Conservation (phyloP, 2,888 invertebrate genomes). For the Imbricaverruca yamaguchii region DNA sequence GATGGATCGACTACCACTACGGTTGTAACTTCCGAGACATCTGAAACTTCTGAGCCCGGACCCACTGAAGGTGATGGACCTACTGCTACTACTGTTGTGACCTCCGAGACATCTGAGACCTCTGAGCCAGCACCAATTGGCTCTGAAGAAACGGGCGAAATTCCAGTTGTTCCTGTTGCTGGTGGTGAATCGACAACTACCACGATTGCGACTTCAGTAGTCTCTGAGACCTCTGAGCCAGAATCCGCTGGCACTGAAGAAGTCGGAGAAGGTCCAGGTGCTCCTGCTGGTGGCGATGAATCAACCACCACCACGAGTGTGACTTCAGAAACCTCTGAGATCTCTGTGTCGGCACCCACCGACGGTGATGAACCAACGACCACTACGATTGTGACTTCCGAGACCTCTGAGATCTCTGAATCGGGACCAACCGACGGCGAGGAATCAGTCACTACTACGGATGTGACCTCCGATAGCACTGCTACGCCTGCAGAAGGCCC, state of each 20-base stretch:
- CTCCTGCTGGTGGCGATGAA: neutral
- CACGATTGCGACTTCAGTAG: neutral
- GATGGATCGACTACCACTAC: neutral
- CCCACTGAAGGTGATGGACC: constrained; percentile 42
- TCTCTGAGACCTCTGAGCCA: neutral
- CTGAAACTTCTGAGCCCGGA: neutral
- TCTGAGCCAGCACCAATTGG: neutral
- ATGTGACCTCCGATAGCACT: constrained; percentile 12
- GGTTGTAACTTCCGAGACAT: neutral
- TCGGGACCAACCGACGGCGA: neutral
- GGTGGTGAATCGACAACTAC: neutral
- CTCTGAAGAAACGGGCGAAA: neutral
- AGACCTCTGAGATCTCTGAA: neutral
- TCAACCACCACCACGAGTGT: neutral
- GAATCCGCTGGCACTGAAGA: neutral
- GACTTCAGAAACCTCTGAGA: neutral
- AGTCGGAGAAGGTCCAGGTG: neutral
- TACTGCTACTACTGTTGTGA: neutral
- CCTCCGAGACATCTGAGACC: constrained; percentile 20
- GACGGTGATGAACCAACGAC: neutral
- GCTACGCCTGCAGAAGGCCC: neutral
- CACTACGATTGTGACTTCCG: neutral
- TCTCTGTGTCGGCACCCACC: constrained; percentile 39
- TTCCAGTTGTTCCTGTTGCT: neutral
- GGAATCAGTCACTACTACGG: neutral